Conservation (phyloP, 2,888 invertebrate species). For the Elaeidobius kamerunicus region DNA sequence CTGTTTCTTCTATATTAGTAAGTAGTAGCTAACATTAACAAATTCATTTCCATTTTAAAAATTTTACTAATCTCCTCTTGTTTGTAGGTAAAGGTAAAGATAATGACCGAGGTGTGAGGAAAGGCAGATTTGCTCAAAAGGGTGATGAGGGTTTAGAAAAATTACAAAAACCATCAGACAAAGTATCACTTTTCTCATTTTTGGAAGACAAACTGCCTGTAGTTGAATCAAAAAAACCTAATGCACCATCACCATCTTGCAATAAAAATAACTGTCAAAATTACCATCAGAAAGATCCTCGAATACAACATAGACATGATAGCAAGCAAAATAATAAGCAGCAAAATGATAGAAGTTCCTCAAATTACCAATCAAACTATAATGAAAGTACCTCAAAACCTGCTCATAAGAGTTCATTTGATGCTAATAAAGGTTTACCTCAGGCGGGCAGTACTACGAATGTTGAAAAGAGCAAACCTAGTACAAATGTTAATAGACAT, state of each 20-base stretch:
- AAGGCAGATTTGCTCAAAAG: constrained; percentile 28
- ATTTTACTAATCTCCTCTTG: too few relatives aligned
- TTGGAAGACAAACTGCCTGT: constrained; percentile 74
- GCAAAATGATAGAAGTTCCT: constrained; percentile 6
- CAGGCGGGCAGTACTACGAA: constrained; percentile 5
- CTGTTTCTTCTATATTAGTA: too few relatives aligned
- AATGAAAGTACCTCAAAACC: constrained; percentile 7
- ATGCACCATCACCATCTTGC: constrained; percentile 9
- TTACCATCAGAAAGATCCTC: constrained; percentile 26
- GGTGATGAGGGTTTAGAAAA: constrained; percentile 56
- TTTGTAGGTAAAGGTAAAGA: too few relatives aligned
- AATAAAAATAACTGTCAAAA: constrained; percentile 14
- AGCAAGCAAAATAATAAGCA: constrained; percentile 10
- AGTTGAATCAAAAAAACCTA: constrained; percentile 32
- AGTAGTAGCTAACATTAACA: too few relatives aligned
- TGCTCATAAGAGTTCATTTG: neutral
- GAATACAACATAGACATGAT: constrained; percentile 21
- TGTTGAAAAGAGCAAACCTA: neutral
- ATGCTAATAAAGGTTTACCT: constrained; percentile 12
- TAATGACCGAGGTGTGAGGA: constrained; percentile 16
- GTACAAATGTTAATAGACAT: constrained; percentile 6
- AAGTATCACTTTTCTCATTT: constrained; percentile 79
- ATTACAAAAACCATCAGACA: constrained; percentile 71
- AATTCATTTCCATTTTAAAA: too few relatives aligned
- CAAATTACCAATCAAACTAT: neutral